Evolutionary conservation across 1,140 invertebrate genomes (phyloP).

Genomic region (Megathymus violae): DNA sequence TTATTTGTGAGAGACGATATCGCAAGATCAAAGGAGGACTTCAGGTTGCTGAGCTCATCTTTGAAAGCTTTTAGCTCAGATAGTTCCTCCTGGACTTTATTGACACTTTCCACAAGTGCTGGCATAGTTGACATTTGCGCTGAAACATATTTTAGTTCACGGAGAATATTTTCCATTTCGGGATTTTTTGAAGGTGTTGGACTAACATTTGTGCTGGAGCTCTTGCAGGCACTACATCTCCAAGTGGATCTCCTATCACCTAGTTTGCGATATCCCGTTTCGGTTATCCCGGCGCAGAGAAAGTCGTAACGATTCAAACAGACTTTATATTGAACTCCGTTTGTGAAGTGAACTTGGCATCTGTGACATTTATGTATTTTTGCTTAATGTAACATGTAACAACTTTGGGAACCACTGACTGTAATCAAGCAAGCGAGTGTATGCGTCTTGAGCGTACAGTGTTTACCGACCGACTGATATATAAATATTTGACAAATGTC

Average conservation of each 20-base stretch:
- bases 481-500: no score
- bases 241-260: slow-evolving; percentile 34
- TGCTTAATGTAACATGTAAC: neutral
- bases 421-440: neutral
- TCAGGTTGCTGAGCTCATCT: neutral
- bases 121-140: slow-evolving; percentile 3
- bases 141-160: slow-evolving; percentile 9
- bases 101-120: slow-evolving; percentile 2
- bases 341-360: neutral
- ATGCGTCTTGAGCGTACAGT: slow-evolving; percentile 2
- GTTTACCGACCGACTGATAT: neutral
- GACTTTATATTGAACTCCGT: slow-evolving; percentile 22
- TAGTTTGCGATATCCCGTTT: slow-evolving; percentile 39
- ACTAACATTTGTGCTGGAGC: neutral
- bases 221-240: slow-evolving; percentile 4
- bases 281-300: slow-evolving; percentile 40
- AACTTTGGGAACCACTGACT: slow-evolving; percentile 9
- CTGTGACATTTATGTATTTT: slow-evolving; percentile 17
- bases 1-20: slow-evolving; percentile 4
- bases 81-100: slow-evolving; percentile 14
- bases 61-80: slow-evolving; percentile 6
- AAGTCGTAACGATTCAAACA: slow-evolving; percentile 39
- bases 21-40: slow-evolving; percentile 2
- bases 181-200: slow-evolving; percentile 3
- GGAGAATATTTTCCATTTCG: neutral